Conservation (phyloP, 2,888 invertebrate genomes). For the Phortica magna region DNA sequence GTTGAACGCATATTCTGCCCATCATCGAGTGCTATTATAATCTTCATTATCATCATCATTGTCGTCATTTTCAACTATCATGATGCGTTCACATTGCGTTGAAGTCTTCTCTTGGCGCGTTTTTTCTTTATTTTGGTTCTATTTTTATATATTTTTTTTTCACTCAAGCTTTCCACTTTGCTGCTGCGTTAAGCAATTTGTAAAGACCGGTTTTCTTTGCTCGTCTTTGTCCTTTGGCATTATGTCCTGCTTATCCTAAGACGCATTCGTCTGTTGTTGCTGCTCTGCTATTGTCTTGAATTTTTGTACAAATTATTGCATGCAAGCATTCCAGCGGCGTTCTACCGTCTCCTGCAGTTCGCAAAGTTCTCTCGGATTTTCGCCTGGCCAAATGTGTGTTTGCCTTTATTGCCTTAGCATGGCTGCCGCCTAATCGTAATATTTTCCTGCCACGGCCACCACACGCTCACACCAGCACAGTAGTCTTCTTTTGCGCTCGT, state of each 20-base stretch:
- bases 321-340: not conserved
- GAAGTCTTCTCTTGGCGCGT: not conserved
- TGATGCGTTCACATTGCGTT: slow-evolving; percentile 19
- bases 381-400: slow-evolving; percentile 36
- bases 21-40: slow-evolving; percentile 18
- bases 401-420: slow-evolving; percentile 47
- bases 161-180: slow-evolving; percentile 12
- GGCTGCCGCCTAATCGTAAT: slow-evolving; percentile 53
- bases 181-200: slow-evolving; percentile 35
- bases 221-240: slow-evolving; percentile 4
- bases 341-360: not conserved
- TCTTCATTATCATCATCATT: slow-evolving; percentile 17
- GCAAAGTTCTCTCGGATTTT: not conserved
- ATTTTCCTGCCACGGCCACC: slow-evolving; percentile 47
- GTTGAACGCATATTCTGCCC: slow-evolving; percentile 13
- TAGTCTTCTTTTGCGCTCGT: not conserved
- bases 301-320: slow-evolving; percentile 22
- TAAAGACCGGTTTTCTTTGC: slow-evolving; percentile 7
- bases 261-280: slow-evolving; percentile 4
- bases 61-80: slow-evolving; percentile 20
- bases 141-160: slow-evolving; percentile 2
- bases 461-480: too few species aligned
- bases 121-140: not conserved
- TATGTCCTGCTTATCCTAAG: slow-evolving; percentile 37
- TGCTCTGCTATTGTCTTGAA: not conserved